Evolutionary conservation across 2,797 vertebrate genomes (phyloP).

Genomic region (Coregonus sp.): DNA sequence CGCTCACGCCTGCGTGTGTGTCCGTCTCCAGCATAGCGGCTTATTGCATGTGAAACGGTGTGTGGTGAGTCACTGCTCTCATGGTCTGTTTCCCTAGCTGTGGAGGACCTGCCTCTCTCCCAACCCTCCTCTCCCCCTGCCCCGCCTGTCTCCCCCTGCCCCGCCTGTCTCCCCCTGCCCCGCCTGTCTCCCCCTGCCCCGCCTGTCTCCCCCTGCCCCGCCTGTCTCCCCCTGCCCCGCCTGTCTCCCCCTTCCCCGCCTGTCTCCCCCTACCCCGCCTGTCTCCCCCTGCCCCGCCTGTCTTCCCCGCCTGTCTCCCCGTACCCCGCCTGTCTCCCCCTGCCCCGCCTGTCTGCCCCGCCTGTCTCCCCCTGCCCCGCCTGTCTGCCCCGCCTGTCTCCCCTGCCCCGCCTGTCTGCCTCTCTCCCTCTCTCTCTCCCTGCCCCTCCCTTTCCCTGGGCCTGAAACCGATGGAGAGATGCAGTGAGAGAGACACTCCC

Average conservation of each 20-base stretch:
- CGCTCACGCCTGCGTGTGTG: neutral
- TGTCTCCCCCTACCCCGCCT: neutral
- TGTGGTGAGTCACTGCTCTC: neutral
- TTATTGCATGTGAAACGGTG: neutral
- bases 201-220: neutral
- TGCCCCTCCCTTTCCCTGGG: neutral
- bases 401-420: neutral
- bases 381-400: too few relatives aligned
- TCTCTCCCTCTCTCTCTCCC: neutral
- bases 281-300: too few relatives aligned
- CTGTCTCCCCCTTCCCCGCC: constrained; percentile 10
- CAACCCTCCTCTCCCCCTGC: neutral
- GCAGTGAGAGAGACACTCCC: constrained; percentile 29
- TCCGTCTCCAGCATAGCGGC: neutral
- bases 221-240: neutral
- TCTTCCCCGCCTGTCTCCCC: too few relatives aligned
- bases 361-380: too few relatives aligned
- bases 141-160: neutral
- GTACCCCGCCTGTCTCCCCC: too few relatives aligned
- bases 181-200: neutral
- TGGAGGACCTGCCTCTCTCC: neutral
- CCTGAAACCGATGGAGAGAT: constrained; percentile 34
- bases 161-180: neutral
- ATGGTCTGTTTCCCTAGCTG: neutral
- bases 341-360: too few relatives aligned